Conservation (phyloP, 2,797 vertebrate species). For the Notolabrus celidotus region DNA sequence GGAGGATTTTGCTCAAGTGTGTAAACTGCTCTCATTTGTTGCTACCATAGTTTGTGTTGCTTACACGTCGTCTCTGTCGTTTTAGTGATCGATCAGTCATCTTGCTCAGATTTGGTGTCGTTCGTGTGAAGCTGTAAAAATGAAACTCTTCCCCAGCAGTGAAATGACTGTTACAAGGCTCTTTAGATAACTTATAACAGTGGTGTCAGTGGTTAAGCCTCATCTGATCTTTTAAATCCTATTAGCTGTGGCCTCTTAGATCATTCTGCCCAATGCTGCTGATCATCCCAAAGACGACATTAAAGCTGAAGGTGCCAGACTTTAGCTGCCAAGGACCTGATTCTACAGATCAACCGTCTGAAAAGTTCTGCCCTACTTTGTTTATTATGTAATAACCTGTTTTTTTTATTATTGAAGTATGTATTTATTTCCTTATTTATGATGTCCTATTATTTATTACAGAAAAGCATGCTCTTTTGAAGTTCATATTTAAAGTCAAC, state of each 20-base stretch:
- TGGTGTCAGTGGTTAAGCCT: neutral
- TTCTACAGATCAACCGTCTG: neutral
- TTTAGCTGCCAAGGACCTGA: neutral
- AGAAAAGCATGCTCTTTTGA: neutral
- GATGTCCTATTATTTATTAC: neutral
- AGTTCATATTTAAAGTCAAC: neutral
- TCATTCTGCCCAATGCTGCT: neutral
- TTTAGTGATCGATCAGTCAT: neutral
- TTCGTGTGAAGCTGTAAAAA: neutral
- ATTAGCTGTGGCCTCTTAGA: conserved; percentile 4
- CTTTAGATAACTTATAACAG: neutral
- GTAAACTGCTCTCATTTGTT: conserved; percentile 12
- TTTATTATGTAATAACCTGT: neutral
- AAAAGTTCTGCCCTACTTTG: conserved; percentile 2
- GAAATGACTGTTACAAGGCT: neutral
- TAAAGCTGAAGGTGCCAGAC: neutral
- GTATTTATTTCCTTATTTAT: neutral
- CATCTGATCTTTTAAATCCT: conserved; percentile 3
- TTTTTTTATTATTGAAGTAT: neutral
- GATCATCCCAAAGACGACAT: conserved; percentile 15
- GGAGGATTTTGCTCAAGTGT: conserved; percentile 10
- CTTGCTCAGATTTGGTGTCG: neutral
- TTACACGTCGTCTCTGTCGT: neutral
- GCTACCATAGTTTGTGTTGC: neutral
- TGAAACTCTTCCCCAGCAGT: neutral